These are phyloP conservation scores for Scolanthus callimorphus DNA, from an alignment of 92 coral and sea anemone species.

Conservation along the genomic window DNA sequence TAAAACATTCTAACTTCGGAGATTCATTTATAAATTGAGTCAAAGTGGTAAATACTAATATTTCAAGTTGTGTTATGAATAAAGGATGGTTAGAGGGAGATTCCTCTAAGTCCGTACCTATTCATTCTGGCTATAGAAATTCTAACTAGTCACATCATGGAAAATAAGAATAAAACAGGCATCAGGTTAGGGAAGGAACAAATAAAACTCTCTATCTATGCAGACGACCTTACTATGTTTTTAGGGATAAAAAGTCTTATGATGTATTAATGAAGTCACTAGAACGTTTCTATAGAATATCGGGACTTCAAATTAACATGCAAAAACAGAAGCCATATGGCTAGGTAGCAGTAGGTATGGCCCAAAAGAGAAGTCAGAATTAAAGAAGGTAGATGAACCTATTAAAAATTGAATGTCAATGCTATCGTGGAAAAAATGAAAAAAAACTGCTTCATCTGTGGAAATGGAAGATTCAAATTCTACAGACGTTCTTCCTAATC, in stretches of 20 bases:
- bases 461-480: conserved; percentile 23
- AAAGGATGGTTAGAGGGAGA: conserved; percentile 1
- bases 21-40: too few species aligned
- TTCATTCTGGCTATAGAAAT: background rate
- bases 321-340: background rate
- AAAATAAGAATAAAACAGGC: conserved; percentile 4
- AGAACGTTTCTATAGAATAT: background rate
- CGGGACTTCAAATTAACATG: background rate
- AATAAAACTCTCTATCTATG: background rate
- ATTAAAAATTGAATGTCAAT: conserved; percentile 18
- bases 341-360: background rate
- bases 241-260: background rate
- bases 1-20: too few species aligned
- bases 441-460: conserved; percentile 10
- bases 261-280: background rate
- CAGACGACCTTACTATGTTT: conserved; percentile 3
- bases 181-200: background rate
- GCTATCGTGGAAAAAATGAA: background rate
- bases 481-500: conserved; percentile 11
- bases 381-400: conserved; percentile 7
- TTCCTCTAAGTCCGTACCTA: background rate
- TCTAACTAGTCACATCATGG: too few species aligned
- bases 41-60: too few species aligned
- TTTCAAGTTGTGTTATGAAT: too few species aligned
- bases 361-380: background rate